phyloP scores from a whole-genome alignment of 2,888 invertebrate species.

The Drosophila eohydei region DNA sequence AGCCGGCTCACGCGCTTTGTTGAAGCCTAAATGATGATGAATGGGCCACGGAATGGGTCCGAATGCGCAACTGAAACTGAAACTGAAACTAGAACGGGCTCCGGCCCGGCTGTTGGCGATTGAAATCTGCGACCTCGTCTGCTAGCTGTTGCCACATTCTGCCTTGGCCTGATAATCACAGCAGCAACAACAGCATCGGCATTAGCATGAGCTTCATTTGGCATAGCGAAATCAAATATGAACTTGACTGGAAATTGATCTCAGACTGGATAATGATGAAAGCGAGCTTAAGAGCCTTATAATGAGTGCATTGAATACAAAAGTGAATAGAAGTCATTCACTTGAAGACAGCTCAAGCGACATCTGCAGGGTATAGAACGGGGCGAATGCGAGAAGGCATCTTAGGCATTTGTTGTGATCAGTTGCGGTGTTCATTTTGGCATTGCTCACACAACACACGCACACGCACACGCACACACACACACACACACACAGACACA shows the following conservation, averaged over 20 bases:
- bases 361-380: slow-evolving; percentile 5
- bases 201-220: not conserved
- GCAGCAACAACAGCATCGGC: slow-evolving; percentile 14
- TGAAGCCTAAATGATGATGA: slow-evolving; percentile 70
- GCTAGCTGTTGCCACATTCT: slow-evolving; percentile 40
- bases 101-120: not conserved
- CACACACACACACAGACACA: slow-evolving; percentile 20
- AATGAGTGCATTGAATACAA: too few species aligned
- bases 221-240: too few species aligned
- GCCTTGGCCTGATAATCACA: slow-evolving; percentile 41
- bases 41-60: slow-evolving; percentile 45
- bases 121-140: slow-evolving; percentile 1
- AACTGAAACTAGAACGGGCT: slow-evolving; percentile 10
- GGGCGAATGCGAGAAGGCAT: slow-evolving; percentile 42
- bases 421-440: slow-evolving; percentile 32
- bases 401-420: slow-evolving; percentile 21
- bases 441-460: slow-evolving; percentile 29
- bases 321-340: too few species aligned
- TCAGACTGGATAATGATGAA: too few species aligned
- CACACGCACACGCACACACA: slow-evolving; percentile 8
- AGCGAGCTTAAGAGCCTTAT: too few species aligned
- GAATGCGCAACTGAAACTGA: slow-evolving; percentile 17
- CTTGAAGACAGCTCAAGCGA: not conserved
- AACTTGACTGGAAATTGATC: too few species aligned
- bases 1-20: slow-evolving; percentile 22